Conservation (phyloP, 1,140 invertebrate genomes). For the Solenopsis fugax region DNA sequence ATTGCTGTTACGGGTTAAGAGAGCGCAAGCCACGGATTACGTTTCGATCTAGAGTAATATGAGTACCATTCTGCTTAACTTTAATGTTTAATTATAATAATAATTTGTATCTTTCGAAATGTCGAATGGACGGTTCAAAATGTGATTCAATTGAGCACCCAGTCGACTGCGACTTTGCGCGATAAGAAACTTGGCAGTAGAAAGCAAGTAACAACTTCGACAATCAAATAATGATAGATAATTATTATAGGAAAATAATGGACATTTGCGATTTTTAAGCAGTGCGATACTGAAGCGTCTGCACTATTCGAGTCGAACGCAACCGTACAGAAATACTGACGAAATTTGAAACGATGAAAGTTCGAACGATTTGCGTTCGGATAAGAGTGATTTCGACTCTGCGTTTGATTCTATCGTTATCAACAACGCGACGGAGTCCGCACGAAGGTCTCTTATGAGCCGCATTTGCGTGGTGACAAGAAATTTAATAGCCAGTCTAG, state of each 20-base stretch:
- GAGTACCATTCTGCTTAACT: neutral
- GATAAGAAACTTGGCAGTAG: neutral
- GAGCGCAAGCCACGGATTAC: neutral
- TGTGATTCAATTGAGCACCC: neutral
- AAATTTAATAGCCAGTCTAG: conserved; percentile 77
- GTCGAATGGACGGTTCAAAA: conserved; percentile 34
- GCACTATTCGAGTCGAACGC: too few relatives aligned
- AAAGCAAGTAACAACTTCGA: neutral
- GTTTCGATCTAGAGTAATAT: neutral
- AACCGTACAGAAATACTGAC: neutral
- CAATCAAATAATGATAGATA: neutral
- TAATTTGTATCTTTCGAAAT: neutral
- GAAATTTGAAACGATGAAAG: conserved; percentile 3
- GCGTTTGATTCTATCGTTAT: conserved; percentile 24
- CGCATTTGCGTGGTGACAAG: conserved; percentile 71
- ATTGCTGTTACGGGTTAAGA: conserved; percentile 27
- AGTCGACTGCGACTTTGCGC: neutral
- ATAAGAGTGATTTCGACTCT: conserved; percentile 12
- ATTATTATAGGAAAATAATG: neutral
- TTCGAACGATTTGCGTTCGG: neutral
- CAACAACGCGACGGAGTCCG: conserved; percentile 38
- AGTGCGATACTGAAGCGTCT: neutral
- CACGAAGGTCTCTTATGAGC: conserved; percentile 25
- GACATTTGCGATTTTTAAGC: neutral
- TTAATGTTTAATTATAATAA: conserved; percentile 38